Evolutionary conservation across 2,888 invertebrate species (phyloP), one percentile per base, ranked within the genome.

Genomic region (Tridacna crocea): DNA sequence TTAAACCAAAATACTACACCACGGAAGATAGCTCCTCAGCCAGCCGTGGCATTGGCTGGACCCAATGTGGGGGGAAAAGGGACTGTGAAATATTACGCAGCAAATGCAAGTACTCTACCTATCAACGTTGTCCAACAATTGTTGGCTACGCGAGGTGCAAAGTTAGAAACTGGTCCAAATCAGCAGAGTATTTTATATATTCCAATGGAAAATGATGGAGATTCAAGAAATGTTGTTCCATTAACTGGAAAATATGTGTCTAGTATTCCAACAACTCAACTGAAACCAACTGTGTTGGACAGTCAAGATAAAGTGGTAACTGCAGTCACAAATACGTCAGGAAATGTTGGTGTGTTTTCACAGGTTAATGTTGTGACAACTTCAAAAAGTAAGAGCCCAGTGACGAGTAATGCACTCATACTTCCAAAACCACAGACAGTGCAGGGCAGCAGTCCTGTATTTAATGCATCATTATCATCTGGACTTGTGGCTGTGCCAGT

Each of bases 101-200:
- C 89, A 19, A 89, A 89, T 80, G 85, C 90, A 1, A 88, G 87
- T 72, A 88, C 86, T 61, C 79, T 91, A 75, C 90, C 91, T 68
- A 89, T 91, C 36, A 87, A 87, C 66, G 88, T 93, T 27, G 73
- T 91, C 26, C 91, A 92, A 77, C 91, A 92, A 81, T 84, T 92
- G 74, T 73, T 93, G 27, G 91, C 90, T 72, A 90, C 89, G 19
- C 88, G 91, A 73, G 89, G 90, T 19, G 84, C 90, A 11, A 88
- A 89, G 72, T 88, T 90, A 60, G 90, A 89, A 66, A 88, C 87
- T 22, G 88, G 87, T 17, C 86, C 84, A 36, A 87, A 76, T 68
- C 87, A 87, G 70, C 82, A 87, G 47, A 84, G 84, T 77, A 84
- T 87, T 24, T 58, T 87, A 51, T 83, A 79, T 72, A 87, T 87